phyloP scores from a whole-genome alignment of 2,113 vertebrate genomes.

The Oophaga pumilio region DNA sequence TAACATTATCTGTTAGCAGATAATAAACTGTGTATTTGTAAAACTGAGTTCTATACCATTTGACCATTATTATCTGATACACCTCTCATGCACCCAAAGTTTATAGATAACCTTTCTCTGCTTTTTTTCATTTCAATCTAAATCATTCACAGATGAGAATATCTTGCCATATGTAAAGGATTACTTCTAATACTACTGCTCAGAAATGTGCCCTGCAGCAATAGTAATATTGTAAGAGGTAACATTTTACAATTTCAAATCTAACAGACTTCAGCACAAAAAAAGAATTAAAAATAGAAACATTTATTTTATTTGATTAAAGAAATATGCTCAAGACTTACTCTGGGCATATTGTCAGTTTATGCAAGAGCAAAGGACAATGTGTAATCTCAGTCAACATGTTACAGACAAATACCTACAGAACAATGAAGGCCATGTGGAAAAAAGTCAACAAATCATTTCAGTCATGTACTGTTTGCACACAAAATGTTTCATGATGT shows the following conservation, averaged over 20 bases:
- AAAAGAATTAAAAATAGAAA: neutral
- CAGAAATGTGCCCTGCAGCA: neutral
- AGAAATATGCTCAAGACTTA: neutral
- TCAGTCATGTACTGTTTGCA: neutral
- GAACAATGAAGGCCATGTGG: neutral
- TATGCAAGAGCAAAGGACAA: neutral
- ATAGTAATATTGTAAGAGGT: neutral
- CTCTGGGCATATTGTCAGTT: neutral
- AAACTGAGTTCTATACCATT: neutral
- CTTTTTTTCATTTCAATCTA: slow-evolving; percentile 11
- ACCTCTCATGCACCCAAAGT: neutral
- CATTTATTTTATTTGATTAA: neutral
- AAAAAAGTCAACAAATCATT: neutral
- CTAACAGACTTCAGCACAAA: neutral
- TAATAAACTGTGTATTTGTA: neutral
- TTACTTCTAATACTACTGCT: slow-evolving; percentile 13
- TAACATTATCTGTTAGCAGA: neutral
- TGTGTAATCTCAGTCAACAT: neutral
- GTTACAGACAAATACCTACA: neutral
- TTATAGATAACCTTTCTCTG: neutral
- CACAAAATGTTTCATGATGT: neutral
- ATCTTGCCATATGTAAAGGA: slow-evolving; percentile 17
- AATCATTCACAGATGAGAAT: slow-evolving; percentile 16
- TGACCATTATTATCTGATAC: neutral
- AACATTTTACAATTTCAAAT: neutral